A percentile compares a stretch with the other conserved stretches of the same genome.
phyloP scores from a whole-genome alignment of 1,140 invertebrate genomes.

The Heliconius congener region DNA sequence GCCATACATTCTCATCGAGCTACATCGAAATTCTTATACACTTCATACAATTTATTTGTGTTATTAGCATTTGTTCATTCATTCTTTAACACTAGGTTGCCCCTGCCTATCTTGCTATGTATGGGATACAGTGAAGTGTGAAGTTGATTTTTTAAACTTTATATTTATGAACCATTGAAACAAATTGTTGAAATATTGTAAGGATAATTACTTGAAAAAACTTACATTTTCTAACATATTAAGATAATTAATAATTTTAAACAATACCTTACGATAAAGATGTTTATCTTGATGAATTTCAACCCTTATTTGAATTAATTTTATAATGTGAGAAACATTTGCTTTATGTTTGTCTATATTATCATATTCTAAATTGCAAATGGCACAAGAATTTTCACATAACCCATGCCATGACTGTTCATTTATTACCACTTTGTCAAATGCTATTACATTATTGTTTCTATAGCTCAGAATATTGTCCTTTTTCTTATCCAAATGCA shows the following conservation, averaged over 20 bases:
- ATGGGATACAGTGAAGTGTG: too few species aligned
- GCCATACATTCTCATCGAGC: too few species aligned
- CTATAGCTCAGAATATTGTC: not conserved
- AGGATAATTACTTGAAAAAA: too few species aligned
- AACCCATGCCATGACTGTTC: slow-evolving; percentile 45
- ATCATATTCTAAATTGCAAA: slow-evolving; percentile 46
- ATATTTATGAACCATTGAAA: too few species aligned
- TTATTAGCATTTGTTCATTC: too few species aligned
- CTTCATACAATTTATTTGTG: too few species aligned
- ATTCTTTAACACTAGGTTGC: too few species aligned
- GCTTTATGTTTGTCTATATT: slow-evolving; percentile 39
- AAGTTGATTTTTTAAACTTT: too few species aligned
- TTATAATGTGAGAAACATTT: slow-evolving; percentile 37
- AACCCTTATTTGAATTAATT: slow-evolving; percentile 39
- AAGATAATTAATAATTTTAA: not conserved
- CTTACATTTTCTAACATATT: not conserved
- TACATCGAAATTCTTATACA: too few species aligned
- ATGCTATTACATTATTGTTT: slow-evolving; percentile 35
- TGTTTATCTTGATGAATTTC: slow-evolving; percentile 31
- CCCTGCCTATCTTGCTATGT: too few species aligned
- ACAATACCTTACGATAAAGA: slow-evolving; percentile 43
- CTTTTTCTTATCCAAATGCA: slow-evolving; percentile 33
- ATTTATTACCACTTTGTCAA: slow-evolving; percentile 31
- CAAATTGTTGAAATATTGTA: too few species aligned
- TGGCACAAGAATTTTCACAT: slow-evolving; percentile 35